Base-by-base conservation (phyloP, 2,113 vertebrate species). In the Varanus komodoensis region DNA sequence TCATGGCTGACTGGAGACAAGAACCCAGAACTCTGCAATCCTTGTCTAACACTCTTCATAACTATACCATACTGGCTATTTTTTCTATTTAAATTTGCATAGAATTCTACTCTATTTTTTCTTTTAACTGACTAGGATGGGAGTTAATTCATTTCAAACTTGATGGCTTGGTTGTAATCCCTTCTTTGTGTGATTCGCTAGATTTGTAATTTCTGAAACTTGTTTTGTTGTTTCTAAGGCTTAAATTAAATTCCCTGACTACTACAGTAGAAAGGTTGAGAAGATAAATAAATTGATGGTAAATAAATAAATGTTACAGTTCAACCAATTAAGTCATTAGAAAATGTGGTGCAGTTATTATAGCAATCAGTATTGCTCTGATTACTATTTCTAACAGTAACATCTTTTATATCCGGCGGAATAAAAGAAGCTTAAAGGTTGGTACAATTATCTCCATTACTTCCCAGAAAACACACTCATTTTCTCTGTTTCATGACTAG, bases 351-450 rank as follows among this genome's bases (percentile, higher is more conserved):
- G 64, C 23, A 64, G 8, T 64, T 87, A 64, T 77, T 77, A 57
- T 21, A 14, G 38, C 6, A 77, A 61, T 27, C 75, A 75, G 54
- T 64, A 15, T 27, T 77, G 44, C 23, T 23, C 23, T 84, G 32
- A 38, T 77, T 54, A 75, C 52, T 27, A 25, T 77, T 44, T 87
- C 11, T 61, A 64, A 29, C 25, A 48, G n/a, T 57, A 82, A 61
- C 23, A 48, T 44, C 32, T 52, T 86, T 21, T 4, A 32, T 21
- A 73, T 52, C 73, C 48, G 85, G 44, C 25, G 44, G n/a, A 87
- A 17, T 87, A 87, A 77, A 87, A 64, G 25, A 75, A 86, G n/a
- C 27, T 86, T 86, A 75, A 86, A 75, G 84, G 52, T 86, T 29
- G 32, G 38, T 75, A 57, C 52, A 77, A 61, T 87, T 87, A 87